Evolutionary conservation across 2,888 invertebrate species (phyloP).

Genomic region (Vannuccia rotundouncinata): DNA sequence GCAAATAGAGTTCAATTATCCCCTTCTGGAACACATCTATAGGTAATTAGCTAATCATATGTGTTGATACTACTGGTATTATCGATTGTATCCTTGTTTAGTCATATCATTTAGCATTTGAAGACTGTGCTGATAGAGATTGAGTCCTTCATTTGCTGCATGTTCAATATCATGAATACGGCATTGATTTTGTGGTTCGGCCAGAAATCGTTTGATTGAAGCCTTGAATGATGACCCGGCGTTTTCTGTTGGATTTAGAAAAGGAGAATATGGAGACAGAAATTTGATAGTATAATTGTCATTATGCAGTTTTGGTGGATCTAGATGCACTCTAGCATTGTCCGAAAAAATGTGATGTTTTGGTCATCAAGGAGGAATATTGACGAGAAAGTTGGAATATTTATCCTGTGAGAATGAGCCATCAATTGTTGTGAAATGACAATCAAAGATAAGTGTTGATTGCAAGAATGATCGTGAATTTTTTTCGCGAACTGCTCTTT

Average conservation of each 20-base stretch:
- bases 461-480: background rate
- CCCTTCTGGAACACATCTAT: no score
- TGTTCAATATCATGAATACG: no score
- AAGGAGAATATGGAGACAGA: background rate
- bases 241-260: background rate
- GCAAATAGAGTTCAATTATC: no score
- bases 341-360: background rate
- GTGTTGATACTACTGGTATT: no score
- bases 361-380: background rate
- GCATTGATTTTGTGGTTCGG: no score
- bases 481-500: background rate
- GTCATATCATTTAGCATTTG: no score
- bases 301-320: background rate
- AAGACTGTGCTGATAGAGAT: no score
- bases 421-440: background rate
- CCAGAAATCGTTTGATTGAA: no score
- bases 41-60: no score
- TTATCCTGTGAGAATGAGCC: background rate
- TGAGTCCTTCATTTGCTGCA: no score
- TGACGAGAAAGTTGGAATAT: background rate
- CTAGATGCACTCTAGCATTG: background rate
- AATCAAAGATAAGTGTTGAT: background rate
- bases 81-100: no score
- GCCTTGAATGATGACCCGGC: no score
- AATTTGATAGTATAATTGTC: background rate